phyloP scores from a whole-genome alignment of 2,888 invertebrate genomes.

The Gymnoscelis rufifasciata region DNA sequence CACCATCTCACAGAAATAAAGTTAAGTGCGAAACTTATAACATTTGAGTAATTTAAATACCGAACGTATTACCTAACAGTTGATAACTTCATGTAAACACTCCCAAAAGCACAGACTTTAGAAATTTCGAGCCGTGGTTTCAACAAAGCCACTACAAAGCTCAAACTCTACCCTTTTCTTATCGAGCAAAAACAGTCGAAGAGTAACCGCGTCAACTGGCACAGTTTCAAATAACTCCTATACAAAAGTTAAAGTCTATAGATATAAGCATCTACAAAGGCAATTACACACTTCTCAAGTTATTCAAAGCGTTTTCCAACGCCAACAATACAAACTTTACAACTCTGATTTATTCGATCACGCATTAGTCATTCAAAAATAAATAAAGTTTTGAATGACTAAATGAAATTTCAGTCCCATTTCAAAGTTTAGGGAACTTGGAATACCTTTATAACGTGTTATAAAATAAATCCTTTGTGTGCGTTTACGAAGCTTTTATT shows the following conservation, averaged over 20 bases:
- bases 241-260: conserved; percentile 17
- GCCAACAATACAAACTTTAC: not conserved
- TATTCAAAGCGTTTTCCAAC: not conserved
- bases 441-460: too few relatives aligned
- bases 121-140: too few relatives aligned
- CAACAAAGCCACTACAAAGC: not conserved
- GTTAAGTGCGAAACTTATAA: too few relatives aligned
- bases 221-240: conserved; percentile 16
- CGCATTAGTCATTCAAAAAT: not conserved
- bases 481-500: too few relatives aligned
- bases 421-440: not conserved
- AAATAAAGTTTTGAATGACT: not conserved
- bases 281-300: not conserved
- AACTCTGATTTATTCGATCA: not conserved
- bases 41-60: too few relatives aligned
- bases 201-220: conserved; percentile 8
- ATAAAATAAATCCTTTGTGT: too few relatives aligned
- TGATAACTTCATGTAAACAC: too few relatives aligned
- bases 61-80: too few relatives aligned
- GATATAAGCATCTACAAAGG: conserved; percentile 4
- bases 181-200: conserved; percentile 4
- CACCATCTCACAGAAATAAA: too few relatives aligned
- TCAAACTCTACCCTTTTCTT: not conserved
- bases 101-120: too few relatives aligned
- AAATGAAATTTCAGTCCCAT: not conserved